Base-by-base conservation (phyloP, 2,888 invertebrate genomes). In the Euzophera pinguis region DNA sequence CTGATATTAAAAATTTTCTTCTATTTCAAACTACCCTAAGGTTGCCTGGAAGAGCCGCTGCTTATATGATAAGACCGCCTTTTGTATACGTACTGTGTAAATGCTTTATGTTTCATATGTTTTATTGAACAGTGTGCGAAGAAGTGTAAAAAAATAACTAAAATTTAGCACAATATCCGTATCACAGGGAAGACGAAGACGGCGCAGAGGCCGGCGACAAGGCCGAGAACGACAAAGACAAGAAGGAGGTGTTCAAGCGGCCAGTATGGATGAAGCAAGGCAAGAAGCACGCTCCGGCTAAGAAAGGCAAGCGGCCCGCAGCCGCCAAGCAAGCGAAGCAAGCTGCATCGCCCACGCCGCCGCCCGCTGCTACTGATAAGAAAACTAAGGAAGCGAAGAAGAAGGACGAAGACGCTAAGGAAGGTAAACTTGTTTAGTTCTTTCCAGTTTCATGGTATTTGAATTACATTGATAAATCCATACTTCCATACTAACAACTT, bases 191-290 rank as follows among this genome's bases (percentile, higher is more conserved):
- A 57, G 91, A 91, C 50, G 91, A 90, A n/a, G 91, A 91, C 34
- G 92, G 88, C 12, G 90, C 78, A 12, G 85, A 71, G n/a, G 91
- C 84, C 27, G 61, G 70, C 4, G 86, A 87, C 35, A 87, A 84
- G 52, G 80, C 81, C 41, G 81, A 90, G 78, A 79, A 74, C 69
- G 78, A 89, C 74, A 74, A 91, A 76, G 91, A 91, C 53, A 91
- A 85, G 55, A 90, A 91, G 51, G 78, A 87, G 54, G 84, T 90
- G 0, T 90, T 87, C 41, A 96, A 96, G 71, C 93, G 95, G 72
- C 94, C 96, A 8, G 94, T 94, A 13, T 97, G 97, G 97, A 92
- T 96, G 71, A 97, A 94, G 69, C 93, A 94, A 77, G 92, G 92
- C 73, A 92, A 93, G 80, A 56, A 58, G 17, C 60, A 55, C 29